Conservation (phyloP, 1,140 invertebrate species). For the Dinoponera quadriceps region DNA sequence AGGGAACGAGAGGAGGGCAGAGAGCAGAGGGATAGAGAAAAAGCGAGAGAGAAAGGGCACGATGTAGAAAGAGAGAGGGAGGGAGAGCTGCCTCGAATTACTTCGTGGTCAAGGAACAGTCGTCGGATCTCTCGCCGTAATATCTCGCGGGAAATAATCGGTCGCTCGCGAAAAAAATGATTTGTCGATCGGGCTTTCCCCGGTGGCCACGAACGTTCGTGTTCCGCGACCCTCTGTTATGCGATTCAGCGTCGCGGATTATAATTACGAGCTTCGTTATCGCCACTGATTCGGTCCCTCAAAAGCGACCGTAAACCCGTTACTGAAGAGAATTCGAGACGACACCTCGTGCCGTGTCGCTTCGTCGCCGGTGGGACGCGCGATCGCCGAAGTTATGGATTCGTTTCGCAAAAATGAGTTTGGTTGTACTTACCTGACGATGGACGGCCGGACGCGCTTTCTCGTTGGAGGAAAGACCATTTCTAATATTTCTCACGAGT, state of each 20-base stretch:
- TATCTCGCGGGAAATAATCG: conserved; percentile 46
- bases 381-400: too few species aligned
- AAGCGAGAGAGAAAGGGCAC: not conserved
- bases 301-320: not conserved
- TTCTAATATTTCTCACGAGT: too few species aligned
- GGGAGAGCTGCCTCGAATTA: conserved; percentile 63
- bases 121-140: conserved; percentile 55
- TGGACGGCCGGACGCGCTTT: too few species aligned
- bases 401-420: too few species aligned
- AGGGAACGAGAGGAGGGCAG: conserved; percentile 40
- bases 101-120: conserved; percentile 40
- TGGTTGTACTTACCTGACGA: too few species aligned
- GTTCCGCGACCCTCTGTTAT: not conserved
- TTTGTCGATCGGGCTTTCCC: conserved; percentile 1
- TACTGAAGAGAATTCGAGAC: not conserved
- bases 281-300: conserved; percentile 9
- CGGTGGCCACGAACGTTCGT: not conserved
- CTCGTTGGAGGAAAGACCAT: too few species aligned
- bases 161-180: conserved; percentile 1
- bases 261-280: not conserved
- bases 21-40: not conserved
- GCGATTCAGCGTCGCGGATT: conserved; percentile 18
- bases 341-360: too few species aligned
- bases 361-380: too few species aligned
- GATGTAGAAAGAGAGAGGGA: not conserved